Conservation (phyloP, 2,888 invertebrate species). For the Nebria salina region DNA sequence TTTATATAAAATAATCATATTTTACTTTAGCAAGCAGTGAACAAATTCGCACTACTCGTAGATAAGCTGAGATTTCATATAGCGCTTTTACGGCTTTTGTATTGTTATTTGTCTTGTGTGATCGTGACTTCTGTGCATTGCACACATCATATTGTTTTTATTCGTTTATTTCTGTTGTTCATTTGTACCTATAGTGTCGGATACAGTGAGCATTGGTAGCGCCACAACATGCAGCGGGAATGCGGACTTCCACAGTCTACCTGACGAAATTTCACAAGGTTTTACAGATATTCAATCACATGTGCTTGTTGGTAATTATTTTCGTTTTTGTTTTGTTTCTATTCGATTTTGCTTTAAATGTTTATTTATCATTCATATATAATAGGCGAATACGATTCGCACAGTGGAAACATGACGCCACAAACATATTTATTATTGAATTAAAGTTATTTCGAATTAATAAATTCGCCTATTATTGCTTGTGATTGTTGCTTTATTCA, state of each 20-base stretch:
- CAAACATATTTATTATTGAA: not conserved
- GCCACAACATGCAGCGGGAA: constrained; percentile 48
- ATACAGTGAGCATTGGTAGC: constrained; percentile 63
- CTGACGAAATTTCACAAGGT: constrained; percentile 46
- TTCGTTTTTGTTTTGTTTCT: constrained; percentile 19
- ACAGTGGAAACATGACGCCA: not conserved
- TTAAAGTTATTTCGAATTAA: not conserved
- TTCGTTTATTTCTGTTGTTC: constrained; percentile 48
- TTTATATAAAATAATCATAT: too few species aligned
- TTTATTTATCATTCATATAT: not conserved
- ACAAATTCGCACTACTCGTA: not conserved
- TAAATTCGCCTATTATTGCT: not conserved
- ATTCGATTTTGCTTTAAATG: constrained; percentile 19
- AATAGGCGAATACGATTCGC: not conserved
- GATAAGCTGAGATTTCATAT: constrained; percentile 6
- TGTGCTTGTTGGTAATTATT: constrained; percentile 44
- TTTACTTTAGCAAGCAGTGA: too few species aligned
- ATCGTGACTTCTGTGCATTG: constrained; percentile 42
- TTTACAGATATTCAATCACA: constrained; percentile 46
- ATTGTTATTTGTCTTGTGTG: not conserved
- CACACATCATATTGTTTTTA: constrained; percentile 47
- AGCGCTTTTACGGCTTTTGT: constrained; percentile 32
- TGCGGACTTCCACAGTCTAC: constrained; percentile 44
- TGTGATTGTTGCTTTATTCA: not conserved
- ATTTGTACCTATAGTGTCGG: constrained; percentile 58